Evolutionary conservation across 2,113 vertebrate genomes (phyloP).

Genomic region (Eidolon helvum): DNA sequence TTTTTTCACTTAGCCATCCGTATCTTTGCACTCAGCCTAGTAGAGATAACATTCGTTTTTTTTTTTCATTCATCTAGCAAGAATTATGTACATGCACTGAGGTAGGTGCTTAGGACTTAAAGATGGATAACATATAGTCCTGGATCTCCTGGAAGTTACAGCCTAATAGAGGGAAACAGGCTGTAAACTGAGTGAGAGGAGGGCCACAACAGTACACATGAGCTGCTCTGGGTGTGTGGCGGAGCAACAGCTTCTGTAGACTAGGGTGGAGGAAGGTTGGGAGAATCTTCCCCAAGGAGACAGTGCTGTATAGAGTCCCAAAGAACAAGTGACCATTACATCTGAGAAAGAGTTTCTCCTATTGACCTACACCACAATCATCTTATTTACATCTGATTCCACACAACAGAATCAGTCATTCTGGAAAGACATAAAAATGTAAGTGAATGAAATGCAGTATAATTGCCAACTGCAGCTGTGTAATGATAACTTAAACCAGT

Average conservation of each 20-base stretch:
- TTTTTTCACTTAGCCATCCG: background rate
- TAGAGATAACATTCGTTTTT: background rate
- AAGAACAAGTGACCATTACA: accelerated
- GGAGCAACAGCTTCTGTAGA: background rate
- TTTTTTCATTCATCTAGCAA: background rate
- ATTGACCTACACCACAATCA: background rate
- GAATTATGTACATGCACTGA: background rate
- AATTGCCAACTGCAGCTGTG: background rate
- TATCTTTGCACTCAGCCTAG: background rate
- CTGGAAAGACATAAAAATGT: background rate
- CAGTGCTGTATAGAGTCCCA: background rate
- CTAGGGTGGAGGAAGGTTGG: background rate
- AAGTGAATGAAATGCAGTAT: background rate
- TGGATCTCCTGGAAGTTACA: background rate
- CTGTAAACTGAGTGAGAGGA: background rate
- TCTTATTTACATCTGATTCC: background rate
- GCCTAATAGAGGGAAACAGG: background rate
- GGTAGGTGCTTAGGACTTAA: background rate
- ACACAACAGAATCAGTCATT: background rate
- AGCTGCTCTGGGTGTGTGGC: no score
- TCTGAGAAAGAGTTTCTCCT: background rate
- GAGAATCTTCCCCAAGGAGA: background rate
- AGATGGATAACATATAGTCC: background rate
- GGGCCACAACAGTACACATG: background rate
- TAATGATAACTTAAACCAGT: background rate